Base-by-base conservation (phyloP, 2,888 invertebrate genomes). In the Amiota mariae region DNA sequence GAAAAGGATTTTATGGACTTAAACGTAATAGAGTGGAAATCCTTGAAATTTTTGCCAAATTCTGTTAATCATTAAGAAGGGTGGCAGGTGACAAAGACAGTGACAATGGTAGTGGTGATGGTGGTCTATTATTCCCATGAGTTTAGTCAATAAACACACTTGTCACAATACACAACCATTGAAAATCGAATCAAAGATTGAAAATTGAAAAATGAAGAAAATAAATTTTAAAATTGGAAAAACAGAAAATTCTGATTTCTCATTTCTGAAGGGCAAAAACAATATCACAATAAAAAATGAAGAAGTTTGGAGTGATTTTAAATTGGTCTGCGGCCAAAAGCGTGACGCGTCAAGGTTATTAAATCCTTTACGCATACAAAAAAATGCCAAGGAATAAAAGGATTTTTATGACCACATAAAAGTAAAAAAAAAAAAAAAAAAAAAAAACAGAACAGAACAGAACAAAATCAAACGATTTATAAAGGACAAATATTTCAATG, bases 321-420 rank as follows among this genome's bases (percentile, higher is more conserved):
- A 82, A 87, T 79, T 80, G 82, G 77, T 79, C 77, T 83, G 82
- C 78, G 79, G 78, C 82, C 70, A 67, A 70, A 63, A 67, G 73
- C 78, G 70, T 75, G 76, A 74, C 75, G 76, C 74, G 76, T 73
- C 75, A 59, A 71, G 74, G 74, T 75, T 81, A 72, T 80, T 70
- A 76, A 76, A 77, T 73, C 74, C 75, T 68, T 70, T 74, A 66
- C 71, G 56, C 24, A 18, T 56, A 56, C 70, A 75, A 70, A 59
- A 12, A 54, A 12, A 59, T 59, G 59, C 15, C 15, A 15, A 18
- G 48, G 49, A n/a, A 13, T 18, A 49, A 66, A 78, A 76, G 75
- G 78, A 76, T 77, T 82, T 36, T 80, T 81, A 79, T 81, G 78
- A 74, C 75, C 75, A 75, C 73, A 79, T 72, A 75, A 74, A 76